Evolutionary conservation across 2,888 invertebrate species (phyloP).

Genomic region (Ptilodon capucinus): DNA sequence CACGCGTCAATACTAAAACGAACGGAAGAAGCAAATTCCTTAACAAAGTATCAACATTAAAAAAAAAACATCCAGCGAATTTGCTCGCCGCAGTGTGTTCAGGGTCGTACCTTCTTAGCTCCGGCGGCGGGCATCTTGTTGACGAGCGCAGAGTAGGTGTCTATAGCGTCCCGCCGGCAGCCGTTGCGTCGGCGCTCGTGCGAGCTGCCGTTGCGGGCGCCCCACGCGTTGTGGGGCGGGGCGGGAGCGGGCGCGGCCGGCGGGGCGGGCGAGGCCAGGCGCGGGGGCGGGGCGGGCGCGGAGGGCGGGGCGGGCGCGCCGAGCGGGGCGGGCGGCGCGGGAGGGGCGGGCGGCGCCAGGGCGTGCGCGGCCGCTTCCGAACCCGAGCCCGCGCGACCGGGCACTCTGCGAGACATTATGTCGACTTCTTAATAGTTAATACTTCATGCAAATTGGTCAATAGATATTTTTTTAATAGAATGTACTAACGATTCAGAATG

Average conservation of each 20-base stretch:
- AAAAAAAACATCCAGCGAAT: too few relatives aligned
- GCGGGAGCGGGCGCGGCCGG: conserved; percentile 5
- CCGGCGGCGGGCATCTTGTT: conserved; percentile 69
- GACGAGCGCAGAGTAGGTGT: conserved; percentile 72
- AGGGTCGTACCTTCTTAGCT: conserved; percentile 67
- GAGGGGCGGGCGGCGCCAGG: conserved; percentile 12
- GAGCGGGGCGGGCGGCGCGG: conserved; percentile 11
- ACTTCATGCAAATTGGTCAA: too few relatives aligned
- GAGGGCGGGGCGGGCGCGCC: conserved; percentile 8
- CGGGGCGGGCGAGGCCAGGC: conserved; percentile 18
- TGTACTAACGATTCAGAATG: too few relatives aligned
- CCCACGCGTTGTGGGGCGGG: conserved; percentile 39
- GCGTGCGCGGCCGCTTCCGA: conserved; percentile 45
- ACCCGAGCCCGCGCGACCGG: conserved; percentile 64
- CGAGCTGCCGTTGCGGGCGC: conserved; percentile 49
- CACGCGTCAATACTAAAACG: too few relatives aligned
- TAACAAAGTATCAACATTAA: too few relatives aligned
- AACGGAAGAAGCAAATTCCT: too few relatives aligned
- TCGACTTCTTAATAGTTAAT: too few relatives aligned
- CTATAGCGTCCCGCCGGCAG: conserved; percentile 50
- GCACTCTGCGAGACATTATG: conserved; percentile 48
- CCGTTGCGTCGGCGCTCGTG: conserved; percentile 61
- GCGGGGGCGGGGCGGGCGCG: conserved; percentile 12
- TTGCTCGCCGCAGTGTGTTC: too few relatives aligned
- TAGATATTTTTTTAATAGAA: too few relatives aligned